Evolutionary conservation across 2,888 invertebrate species (phyloP).

Genomic region (Tenodera sinensis): DNA sequence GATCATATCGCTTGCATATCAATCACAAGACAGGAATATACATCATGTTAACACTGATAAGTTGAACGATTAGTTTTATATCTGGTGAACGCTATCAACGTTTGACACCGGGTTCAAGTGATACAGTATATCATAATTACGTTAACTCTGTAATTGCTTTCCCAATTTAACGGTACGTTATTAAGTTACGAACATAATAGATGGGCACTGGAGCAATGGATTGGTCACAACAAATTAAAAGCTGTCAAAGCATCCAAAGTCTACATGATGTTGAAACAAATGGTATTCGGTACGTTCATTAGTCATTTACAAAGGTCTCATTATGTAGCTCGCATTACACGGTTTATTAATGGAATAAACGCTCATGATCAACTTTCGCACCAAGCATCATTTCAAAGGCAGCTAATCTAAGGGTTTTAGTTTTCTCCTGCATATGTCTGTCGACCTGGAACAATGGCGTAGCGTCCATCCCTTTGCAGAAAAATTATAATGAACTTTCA

Average conservation of each 20-base stretch:
- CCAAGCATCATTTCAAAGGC: too few relatives aligned
- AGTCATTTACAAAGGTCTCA: neutral
- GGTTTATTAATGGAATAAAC: too few relatives aligned
- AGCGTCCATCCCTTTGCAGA: too few relatives aligned
- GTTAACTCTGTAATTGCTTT: neutral
- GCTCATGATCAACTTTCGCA: too few relatives aligned
- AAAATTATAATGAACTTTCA: too few relatives aligned
- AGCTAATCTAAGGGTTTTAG: too few relatives aligned
- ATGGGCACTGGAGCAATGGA: neutral
- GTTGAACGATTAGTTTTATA: neutral
- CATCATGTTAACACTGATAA: neutral
- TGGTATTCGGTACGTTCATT: neutral
- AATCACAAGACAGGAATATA: neutral
- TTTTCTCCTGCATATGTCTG: too few relatives aligned
- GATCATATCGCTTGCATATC: neutral
- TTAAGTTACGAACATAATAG: neutral
- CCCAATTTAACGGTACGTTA: neutral
- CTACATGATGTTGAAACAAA: neutral
- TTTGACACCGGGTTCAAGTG: neutral
- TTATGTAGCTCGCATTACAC: neutral
- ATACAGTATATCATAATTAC: neutral
- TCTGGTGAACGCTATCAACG: neutral
- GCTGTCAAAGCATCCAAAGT: neutral
- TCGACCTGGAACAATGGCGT: too few relatives aligned
- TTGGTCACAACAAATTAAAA: neutral